Base-by-base conservation (phyloP, 2,888 invertebrate genomes). In the Pyrrhosoma nymphula region DNA sequence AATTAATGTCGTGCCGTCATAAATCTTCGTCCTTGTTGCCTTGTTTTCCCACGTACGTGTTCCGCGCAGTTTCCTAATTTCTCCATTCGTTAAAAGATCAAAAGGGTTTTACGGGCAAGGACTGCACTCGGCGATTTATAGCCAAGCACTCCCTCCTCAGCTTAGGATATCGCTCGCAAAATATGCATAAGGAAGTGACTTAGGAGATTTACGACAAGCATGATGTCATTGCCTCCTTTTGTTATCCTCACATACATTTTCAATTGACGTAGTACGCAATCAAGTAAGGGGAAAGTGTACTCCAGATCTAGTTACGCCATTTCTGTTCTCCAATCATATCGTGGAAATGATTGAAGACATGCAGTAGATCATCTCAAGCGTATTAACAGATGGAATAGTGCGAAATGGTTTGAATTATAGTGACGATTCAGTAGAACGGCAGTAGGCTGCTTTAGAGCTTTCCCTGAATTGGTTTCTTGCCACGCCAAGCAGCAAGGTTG, bases 71-170 rank as follows among this genome's bases (percentile, higher is more conserved):
- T 82, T 82, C 82, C 82, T 82, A 82, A 82, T 82, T 35, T 82
- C 82, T 82, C 82, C 82, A 82, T 82, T 82, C 82, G 26, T 82
- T 82, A 82, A 82, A 82, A 82, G 82, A 82, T 82, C 82, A 82
- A 82, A 82, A 35, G 82, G 35, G 82, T 82, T 82, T 82, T 82
- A 26, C 82, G 82, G 82, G 82, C 82, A 18, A 35, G 82, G 82
- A 35, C 82, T 82, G 30, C 82, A 16, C 16, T 82, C 82, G 47
- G 35, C 14, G 82, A 82, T 82, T 82, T 82, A 82, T 82, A 35
- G 35, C 82, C n/a, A 4, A 35, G 16, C 82, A 30, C 35, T 82
- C 69, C 35, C 30, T 12, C 20, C 60, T 60, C 16, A 1, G 60
- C 60, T 60, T 14, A 82, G 82, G 82, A 26, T 82, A 82, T 30